A percentile compares a stretch with the other conserved stretches of the same genome.
Evolutionary conservation across 2,797 vertebrate genomes (phyloP).

Genomic region (Amniataba percoides): DNA sequence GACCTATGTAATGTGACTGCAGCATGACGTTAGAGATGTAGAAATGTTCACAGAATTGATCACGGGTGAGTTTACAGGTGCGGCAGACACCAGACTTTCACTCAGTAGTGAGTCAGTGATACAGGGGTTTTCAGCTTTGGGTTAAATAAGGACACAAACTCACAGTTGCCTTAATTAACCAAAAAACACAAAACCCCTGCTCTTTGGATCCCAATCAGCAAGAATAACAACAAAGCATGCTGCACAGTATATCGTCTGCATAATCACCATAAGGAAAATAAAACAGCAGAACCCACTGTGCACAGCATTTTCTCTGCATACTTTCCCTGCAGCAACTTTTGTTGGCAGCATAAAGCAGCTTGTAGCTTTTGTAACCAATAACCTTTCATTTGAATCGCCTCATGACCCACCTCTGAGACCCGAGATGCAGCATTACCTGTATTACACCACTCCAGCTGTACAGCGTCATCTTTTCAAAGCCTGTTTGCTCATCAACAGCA

Average conservation of each 20-base stretch:
- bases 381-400: slow-evolving; percentile 34
- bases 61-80: neutral
- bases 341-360: slow-evolving; percentile 13
- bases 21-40: neutral
- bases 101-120: neutral
- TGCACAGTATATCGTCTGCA: neutral
- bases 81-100: neutral
- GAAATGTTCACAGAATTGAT: neutral
- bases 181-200: neutral
- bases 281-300: slow-evolving; percentile 26
- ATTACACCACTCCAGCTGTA: slow-evolving; percentile 24
- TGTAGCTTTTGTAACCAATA: slow-evolving; percentile 36
- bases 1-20: neutral
- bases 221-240: slow-evolving; percentile 3
- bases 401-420: slow-evolving; percentile 14
- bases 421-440: slow-evolving; percentile 5
- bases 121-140: neutral
- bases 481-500: slow-evolving; percentile 43
- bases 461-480: slow-evolving; percentile 25
- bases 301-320: slow-evolving; percentile 35
- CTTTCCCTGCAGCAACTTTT: slow-evolving; percentile 9
- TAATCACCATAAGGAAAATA: slow-evolving; percentile 20
- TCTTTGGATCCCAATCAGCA: slow-evolving; percentile 19
- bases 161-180: slow-evolving; percentile 1
- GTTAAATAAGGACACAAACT: slow-evolving; percentile 20